These are phyloP conservation scores for Staurois parvus DNA, from an alignment of 2,797 vertebrate species.

Conservation along the genomic window DNA sequence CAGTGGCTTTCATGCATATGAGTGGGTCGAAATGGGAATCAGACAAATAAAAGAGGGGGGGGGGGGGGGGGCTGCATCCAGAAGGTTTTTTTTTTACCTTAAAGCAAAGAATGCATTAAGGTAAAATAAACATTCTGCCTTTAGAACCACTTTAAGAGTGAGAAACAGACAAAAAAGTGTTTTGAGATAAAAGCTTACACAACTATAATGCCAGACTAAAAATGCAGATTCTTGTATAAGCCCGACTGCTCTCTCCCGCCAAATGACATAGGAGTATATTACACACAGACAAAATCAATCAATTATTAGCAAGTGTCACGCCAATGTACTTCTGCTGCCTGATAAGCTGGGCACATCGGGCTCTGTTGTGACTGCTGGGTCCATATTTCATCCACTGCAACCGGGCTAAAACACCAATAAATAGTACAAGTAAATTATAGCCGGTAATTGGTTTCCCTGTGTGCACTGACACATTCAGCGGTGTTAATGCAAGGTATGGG, in stretches of 20 bases:
- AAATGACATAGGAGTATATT: not conserved
- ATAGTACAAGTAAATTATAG: constrained; percentile 18
- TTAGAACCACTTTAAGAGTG: too few relatives aligned
- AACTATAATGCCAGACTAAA: too few relatives aligned
- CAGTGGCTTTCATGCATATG: too few relatives aligned
- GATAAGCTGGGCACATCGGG: not conserved
- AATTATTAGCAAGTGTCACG: not conserved
- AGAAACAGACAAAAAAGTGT: too few relatives aligned
- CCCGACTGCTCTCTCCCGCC: not conserved
- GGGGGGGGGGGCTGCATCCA: too few relatives aligned
- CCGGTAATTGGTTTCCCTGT: not conserved
- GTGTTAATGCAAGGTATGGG: not conserved
- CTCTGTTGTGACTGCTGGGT: not conserved
- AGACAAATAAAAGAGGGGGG: too few relatives aligned
- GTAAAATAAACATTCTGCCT: too few relatives aligned
- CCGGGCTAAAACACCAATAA: constrained; percentile 28
- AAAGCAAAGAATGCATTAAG: too few relatives aligned
- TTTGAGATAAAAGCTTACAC: too few relatives aligned
- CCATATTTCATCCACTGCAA: not conserved
- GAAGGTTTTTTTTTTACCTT: too few relatives aligned
- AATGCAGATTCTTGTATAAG: too few relatives aligned
- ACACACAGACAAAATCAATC: not conserved
- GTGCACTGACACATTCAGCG: not conserved
- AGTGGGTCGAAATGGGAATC: too few relatives aligned
- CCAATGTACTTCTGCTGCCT: not conserved